Evolutionary conservation across 2,888 invertebrate genomes (phyloP), one percentile per base, ranked within the genome.

Genomic region (Caradrina clavipalpis): DNA sequence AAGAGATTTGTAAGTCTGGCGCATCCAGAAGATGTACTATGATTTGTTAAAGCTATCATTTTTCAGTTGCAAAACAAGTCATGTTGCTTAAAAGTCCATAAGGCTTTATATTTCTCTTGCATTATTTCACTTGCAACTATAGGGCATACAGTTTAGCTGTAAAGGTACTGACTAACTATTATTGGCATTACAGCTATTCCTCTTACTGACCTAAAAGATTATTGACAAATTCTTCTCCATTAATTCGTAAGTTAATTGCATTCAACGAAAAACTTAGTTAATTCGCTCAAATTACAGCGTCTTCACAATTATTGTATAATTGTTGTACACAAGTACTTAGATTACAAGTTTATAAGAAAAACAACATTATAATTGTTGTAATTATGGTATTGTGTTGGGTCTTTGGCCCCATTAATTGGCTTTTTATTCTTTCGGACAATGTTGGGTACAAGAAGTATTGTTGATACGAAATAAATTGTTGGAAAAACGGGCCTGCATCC

Each of bases 291-390:
- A 66, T 71, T 50, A 59, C 78, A 11, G 53, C 42, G 26, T 62
- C 64, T 47, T 70, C 49, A 22, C 19, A 47, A 63, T 64, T 42
- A 21, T 49, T 55, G 22, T 45, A 59, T 70, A 66, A 71, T 81
- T 66, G 56, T 61, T 78, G 39, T 47, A 61, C 42, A 45, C 45
- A 61, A 69, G 35, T 67, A 67, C 71, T 81, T 55, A 22, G 11
- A 64, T 56, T 50, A 39, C 64, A 77, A 67, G 54, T 49, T 55
- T 59, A 15, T 47, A 67, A 72, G 57, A 69, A 66, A 26, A 51
- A 65, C 57, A 68, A 64, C 39, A 53, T 65, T 50, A 64, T 80
- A 74, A 82, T 79, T 82, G 73, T 69, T 60, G 61, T 79, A 65
- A 79, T 79, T 68, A 69, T 68, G 57, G 62, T 51, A 65, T 74